Evolutionary conservation across 2,113 vertebrate species (phyloP).

Genomic region (Lynx canadensis): DNA sequence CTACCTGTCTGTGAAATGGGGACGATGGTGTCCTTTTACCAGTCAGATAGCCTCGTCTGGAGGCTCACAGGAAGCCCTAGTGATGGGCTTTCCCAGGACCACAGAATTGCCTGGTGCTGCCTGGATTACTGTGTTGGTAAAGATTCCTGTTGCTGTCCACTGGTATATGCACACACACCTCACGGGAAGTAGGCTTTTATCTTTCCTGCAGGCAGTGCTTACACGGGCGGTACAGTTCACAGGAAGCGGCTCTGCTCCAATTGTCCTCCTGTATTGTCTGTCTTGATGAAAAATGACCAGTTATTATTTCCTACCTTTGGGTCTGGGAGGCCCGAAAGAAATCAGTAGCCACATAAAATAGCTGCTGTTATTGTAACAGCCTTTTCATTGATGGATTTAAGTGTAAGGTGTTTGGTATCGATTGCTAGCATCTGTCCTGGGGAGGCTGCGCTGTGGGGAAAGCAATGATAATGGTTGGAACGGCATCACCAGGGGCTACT

Average conservation of each 20-base stretch:
- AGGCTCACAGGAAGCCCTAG: accelerated
- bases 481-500: accelerated
- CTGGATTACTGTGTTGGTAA: no score
- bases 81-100: neutral
- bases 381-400: constrained; percentile 74
- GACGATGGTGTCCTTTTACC: neutral
- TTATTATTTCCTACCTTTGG: constrained; percentile 67
- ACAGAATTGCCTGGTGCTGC: neutral
- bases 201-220: neutral
- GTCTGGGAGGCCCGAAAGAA: constrained; percentile 58
- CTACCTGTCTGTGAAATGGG: neutral
- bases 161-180: neutral
- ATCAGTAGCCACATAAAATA: constrained; percentile 69
- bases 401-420: constrained; percentile 38
- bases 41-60: accelerated
- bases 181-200: neutral
- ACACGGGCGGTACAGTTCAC: neutral
- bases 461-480: neutral
- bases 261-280: constrained; percentile 34
- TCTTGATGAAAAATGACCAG: constrained; percentile 73
- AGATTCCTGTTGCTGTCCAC: neutral
- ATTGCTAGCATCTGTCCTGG: constrained; percentile 17
- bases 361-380: constrained; percentile 66
- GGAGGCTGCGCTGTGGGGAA: neutral
- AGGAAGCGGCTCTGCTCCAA: neutral